These are phyloP conservation scores for Oncorhynchus kisutch DNA, from an alignment of 2,113 vertebrate genomes.

Conservation along the genomic window DNA sequence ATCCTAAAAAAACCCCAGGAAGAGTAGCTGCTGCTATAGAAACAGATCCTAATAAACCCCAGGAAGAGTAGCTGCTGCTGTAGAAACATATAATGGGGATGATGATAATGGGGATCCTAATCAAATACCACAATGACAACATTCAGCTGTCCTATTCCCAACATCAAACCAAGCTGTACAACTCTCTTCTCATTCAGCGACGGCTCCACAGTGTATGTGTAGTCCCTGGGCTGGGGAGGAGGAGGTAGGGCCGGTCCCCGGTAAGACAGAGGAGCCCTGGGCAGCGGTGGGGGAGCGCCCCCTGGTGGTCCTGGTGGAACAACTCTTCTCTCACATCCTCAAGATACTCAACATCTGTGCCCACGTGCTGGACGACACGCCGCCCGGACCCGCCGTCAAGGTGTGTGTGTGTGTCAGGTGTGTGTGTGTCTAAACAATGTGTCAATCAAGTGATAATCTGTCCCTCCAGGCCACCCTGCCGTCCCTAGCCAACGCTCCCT, in stretches of 20 bases:
- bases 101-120: no score
- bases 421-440: background rate
- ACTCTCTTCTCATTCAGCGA: conserved; percentile 69
- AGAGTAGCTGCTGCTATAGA: no score
- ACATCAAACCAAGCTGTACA: background rate
- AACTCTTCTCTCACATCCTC: conserved; percentile 91
- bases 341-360: conserved; percentile 95
- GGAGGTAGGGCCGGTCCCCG: conserved; percentile 69
- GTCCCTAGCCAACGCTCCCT: no score
- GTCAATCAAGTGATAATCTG: no score
- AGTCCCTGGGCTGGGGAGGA: conserved; percentile 89
- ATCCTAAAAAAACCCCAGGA: no score
- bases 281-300: conserved; percentile 84
- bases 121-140: background rate
- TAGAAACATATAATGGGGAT: no score
- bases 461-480: background rate
- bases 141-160: background rate
- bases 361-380: conserved; percentile 90
- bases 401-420: background rate
- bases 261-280: conserved; percentile 90
- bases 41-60: no score
- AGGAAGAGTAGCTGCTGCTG: no score
- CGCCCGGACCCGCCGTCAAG: conserved; percentile 89
- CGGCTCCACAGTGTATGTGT: conserved; percentile 88
- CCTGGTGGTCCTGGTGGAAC: conserved; percentile 88